Base-by-base conservation (phyloP, 2,797 vertebrate species). In the Chelon auratus region DNA sequence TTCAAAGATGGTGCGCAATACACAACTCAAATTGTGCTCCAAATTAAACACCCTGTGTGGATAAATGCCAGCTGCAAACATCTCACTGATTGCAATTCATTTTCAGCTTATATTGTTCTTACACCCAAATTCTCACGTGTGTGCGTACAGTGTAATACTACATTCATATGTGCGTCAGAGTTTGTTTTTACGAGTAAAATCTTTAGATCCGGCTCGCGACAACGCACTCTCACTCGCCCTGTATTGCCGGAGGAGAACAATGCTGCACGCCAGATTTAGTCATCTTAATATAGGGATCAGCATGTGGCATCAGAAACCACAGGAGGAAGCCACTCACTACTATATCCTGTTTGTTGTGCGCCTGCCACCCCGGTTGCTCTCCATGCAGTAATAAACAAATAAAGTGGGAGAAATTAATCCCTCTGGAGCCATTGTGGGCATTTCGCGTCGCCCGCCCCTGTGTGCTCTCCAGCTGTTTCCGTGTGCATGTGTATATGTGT, bases 381-480 rank as follows among this genome's bases (percentile, higher is more conserved):
- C 71, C 69, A 66, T 82, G 79, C 75, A 59, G 86, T 84, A 79
- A 88, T 92, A 87, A 92, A 92, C 88, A 92, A 89, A 89, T 89
- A 86, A 89, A 87, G 80, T 82, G 80, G 84, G 69, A 78, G 80
- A 89, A 84, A 85, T 85, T 72, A 86, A 87, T 92, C 88, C 87
- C 82, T 81, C 81, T 45, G 82, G 83, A 88, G 84, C 85, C 84
- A 85, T 89, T 90, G 83, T 87, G 83, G 80, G 77, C 68, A 88
- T 83, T 91, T 91, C 88, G 89, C 72, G 37, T 90, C 81, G 84
- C 39, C 68, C 59, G 40, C 71, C 73, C 78, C 81, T 30, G 33
- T 30, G 33, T 84, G 82, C 80, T 87, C 68, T 76, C 79, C 87
- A 85, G 85, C 78, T 86, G 86, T 75, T 75, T 86, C 68, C 77